Evolutionary conservation across 2,797 vertebrate species (phyloP).

Genomic region (Leptoclinus maculatus): DNA sequence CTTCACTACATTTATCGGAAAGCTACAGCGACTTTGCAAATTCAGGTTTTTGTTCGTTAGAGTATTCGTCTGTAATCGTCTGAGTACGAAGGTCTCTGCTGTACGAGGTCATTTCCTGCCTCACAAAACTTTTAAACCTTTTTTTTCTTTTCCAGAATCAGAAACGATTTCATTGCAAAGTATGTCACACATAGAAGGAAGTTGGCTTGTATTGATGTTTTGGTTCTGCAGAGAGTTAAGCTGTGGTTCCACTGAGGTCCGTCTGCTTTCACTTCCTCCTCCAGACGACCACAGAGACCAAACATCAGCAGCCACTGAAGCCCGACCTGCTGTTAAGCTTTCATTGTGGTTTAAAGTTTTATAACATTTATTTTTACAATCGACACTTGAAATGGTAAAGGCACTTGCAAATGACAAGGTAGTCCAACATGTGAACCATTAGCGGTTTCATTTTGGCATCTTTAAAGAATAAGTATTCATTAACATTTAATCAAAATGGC

Average conservation of each 20-base stretch:
- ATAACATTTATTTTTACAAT: not conserved
- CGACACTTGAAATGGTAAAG: not conserved
- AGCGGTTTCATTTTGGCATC: too few species aligned
- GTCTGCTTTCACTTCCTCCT: slow-evolving; percentile 54
- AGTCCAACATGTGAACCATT: too few species aligned
- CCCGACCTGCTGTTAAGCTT: not conserved
- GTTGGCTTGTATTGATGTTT: not conserved
- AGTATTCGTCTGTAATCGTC: too few species aligned
- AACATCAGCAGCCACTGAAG: not conserved
- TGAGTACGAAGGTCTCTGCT: not conserved
- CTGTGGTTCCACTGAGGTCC: not conserved
- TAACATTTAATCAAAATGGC: slow-evolving; percentile 76
- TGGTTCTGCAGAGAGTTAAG: not conserved
- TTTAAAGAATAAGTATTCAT: slow-evolving; percentile 33
- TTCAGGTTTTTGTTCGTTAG: not conserved
- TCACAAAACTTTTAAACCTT: not conserved
- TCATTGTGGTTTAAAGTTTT: not conserved
- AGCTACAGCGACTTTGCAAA: too few species aligned
- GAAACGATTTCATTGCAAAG: too few species aligned
- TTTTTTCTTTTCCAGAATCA: too few species aligned
- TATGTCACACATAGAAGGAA: too few species aligned
- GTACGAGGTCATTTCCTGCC: not conserved
- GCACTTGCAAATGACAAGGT: too few species aligned
- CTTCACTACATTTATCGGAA: too few species aligned
- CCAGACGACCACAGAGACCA: not conserved